phyloP scores from a whole-genome alignment of 2,797 vertebrate species.

The Acipenser oxyrinchus region DNA sequence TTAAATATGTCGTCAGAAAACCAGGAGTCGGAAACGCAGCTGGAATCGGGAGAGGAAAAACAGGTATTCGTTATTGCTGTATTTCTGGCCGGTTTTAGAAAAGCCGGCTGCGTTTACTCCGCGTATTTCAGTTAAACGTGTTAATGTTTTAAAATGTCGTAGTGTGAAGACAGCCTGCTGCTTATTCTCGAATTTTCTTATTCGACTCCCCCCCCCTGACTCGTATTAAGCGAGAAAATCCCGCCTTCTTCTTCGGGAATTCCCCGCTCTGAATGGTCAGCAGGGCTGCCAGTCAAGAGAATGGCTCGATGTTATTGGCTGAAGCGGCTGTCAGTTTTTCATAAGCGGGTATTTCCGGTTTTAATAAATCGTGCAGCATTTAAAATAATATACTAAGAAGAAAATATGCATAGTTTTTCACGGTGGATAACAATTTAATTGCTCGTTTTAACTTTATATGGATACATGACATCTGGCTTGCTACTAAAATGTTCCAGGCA shows the following conservation, averaged over 20 bases:
- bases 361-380: neutral
- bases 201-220: neutral
- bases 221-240: constrained; percentile 12
- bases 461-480: too few relatives aligned
- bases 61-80: constrained; percentile 48
- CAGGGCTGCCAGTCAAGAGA: constrained; percentile 25
- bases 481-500: neutral
- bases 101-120: neutral
- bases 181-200: constrained; percentile 3
- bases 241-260: constrained; percentile 34
- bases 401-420: too few relatives aligned
- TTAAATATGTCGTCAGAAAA: constrained; percentile 60
- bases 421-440: too few relatives aligned
- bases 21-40: constrained; percentile 57
- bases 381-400: too few relatives aligned
- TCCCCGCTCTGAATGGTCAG: constrained; percentile 42
- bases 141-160: neutral
- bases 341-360: neutral
- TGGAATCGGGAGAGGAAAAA: constrained; percentile 65
- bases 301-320: constrained; percentile 41
- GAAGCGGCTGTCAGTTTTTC: constrained; percentile 15
- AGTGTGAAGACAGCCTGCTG: neutral
- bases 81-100: constrained; percentile 4
- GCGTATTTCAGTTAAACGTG: neutral
- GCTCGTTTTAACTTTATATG: too few relatives aligned